A percentile compares a stretch with the other conserved stretches of the same genome.
Conservation (phyloP, 1,140 invertebrate genomes). For the Scylla paramamosain region DNA sequence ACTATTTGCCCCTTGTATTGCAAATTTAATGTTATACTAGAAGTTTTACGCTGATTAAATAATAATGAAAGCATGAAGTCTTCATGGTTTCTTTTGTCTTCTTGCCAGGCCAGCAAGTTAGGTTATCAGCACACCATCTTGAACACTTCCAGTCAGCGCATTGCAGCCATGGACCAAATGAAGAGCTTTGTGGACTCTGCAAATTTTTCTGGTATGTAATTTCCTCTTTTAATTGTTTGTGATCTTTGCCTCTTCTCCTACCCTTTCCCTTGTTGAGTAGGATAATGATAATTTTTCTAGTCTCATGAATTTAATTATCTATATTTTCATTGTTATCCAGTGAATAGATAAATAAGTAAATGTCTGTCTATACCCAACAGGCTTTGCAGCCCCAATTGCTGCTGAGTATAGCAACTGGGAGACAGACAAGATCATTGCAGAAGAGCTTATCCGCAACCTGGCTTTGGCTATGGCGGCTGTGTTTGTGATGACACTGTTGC, state of each 20-base stretch:
- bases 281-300: no score
- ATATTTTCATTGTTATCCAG: no score
- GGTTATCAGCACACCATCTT: constrained; percentile 28
- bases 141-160: neutral
- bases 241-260: no score
- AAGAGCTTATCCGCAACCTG: constrained; percentile 90
- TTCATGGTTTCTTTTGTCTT: neutral
- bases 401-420: constrained; percentile 64
- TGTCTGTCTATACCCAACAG: neutral
- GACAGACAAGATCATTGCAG: constrained; percentile 82
- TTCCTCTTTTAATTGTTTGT: neutral
- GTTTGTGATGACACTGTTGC: constrained; percentile 88
- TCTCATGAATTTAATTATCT: no score
- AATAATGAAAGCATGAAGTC: no score
- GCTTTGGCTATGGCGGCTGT: constrained; percentile 89
- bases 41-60: no score
- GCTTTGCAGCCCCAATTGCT: constrained; percentile 14
- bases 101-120: constrained; percentile 37
- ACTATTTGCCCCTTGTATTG: no score
- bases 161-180: constrained; percentile 40
- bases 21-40: no score
- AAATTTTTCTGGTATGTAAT: constrained; percentile 31
- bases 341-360: no score
- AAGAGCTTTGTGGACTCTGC: constrained; percentile 33
- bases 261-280: no score